phyloP scores from a whole-genome alignment of 1,140 invertebrate genomes.

The Drosophila mojavensis region DNA sequence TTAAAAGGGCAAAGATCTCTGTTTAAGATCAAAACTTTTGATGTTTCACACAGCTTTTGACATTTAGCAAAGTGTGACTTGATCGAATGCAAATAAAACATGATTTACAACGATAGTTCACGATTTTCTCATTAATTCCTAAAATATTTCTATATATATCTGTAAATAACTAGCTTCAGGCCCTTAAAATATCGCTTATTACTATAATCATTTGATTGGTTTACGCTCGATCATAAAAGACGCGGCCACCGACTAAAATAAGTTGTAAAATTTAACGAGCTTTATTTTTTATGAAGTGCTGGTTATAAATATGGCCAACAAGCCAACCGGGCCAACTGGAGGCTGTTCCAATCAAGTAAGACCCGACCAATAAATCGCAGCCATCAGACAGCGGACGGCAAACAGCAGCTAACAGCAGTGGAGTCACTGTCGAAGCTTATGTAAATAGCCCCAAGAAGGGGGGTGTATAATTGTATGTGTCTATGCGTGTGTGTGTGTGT shows the following conservation, averaged over 20 bases:
- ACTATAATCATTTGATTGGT: conserved; percentile 22
- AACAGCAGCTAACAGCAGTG: not conserved
- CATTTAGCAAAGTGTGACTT: not conserved
- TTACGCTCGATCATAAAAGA: conserved; percentile 7
- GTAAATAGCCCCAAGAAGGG: conserved; percentile 32
- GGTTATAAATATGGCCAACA: conserved; percentile 43
- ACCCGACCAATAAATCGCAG: conserved; percentile 39
- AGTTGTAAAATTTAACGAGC: conserved; percentile 50
- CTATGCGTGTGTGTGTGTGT: not conserved
- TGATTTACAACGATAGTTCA: not conserved
- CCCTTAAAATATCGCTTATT: conserved; percentile 23
- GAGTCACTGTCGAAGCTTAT: conserved; percentile 34
- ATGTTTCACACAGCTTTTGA: not conserved
- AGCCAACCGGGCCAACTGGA: conserved; percentile 3
- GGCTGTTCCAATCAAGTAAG: conserved; percentile 9
- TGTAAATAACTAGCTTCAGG: conserved; percentile 2
- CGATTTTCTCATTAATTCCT: not conserved
- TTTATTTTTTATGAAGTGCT: conserved; percentile 48
- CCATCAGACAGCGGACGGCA: not conserved
- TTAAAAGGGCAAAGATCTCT: not conserved
- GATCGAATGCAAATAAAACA: not conserved
- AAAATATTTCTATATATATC: not conserved
- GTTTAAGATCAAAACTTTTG: not conserved
- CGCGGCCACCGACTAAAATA: conserved; percentile 19
- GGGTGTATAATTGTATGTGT: not conserved